phyloP scores from a whole-genome alignment of 2,888 invertebrate genomes.

The Amblyjoppa proteus region DNA sequence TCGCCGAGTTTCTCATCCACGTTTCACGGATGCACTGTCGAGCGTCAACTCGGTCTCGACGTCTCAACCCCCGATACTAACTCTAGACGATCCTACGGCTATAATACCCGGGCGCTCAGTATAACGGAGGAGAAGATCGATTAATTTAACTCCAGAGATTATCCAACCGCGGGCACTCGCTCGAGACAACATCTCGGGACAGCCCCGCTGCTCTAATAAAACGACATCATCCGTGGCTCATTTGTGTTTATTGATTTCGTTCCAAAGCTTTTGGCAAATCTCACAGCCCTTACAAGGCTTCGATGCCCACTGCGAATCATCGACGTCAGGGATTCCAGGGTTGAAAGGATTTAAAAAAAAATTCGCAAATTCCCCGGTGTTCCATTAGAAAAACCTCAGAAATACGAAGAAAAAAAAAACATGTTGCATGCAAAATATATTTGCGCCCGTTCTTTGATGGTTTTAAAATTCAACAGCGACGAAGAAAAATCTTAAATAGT shows the following conservation, averaged over 20 bases:
- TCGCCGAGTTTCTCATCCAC: slow-evolving; percentile 22
- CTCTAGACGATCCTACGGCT: slow-evolving; percentile 27
- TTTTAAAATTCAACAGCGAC: too few relatives aligned
- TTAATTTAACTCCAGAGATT: slow-evolving; percentile 39
- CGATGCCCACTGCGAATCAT: background rate
- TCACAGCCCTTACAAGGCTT: background rate
- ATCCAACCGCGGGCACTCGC: slow-evolving; percentile 24
- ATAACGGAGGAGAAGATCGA: slow-evolving; percentile 27
- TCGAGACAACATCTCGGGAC: slow-evolving; percentile 18
- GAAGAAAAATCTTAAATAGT: too few relatives aligned
- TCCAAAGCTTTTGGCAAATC: background rate
- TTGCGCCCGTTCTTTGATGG: too few relatives aligned
- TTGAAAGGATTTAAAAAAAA: background rate
- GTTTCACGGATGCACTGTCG: background rate
- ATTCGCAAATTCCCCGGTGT: too few relatives aligned
- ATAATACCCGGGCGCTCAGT: background rate
- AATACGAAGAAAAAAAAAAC: background rate
- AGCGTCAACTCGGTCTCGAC: background rate
- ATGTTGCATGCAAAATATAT: too few relatives aligned
- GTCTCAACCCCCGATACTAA: slow-evolving; percentile 1
- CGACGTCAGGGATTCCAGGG: background rate
- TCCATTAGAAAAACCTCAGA: background rate
- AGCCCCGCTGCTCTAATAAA: slow-evolving; percentile 5
- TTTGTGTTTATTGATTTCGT: slow-evolving; percentile 42
- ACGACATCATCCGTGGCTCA: slow-evolving; percentile 28